Evolutionary conservation across 2,888 invertebrate species (phyloP).

Genomic region (Dexiosoma caninum): DNA sequence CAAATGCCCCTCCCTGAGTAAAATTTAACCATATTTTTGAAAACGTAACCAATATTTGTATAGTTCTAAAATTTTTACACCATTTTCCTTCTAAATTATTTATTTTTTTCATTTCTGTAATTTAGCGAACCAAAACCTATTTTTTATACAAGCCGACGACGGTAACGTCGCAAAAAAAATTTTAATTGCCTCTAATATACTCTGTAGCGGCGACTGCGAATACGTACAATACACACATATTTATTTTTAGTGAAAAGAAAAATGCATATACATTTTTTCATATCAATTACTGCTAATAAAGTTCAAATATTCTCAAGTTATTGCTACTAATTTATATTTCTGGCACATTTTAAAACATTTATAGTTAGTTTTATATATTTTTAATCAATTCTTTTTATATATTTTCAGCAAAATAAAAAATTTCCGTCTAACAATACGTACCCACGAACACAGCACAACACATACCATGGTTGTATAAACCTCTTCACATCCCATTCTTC

Average conservation of each 20-base stretch:
- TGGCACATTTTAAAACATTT: background rate
- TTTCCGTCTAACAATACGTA: constrained; percentile 58
- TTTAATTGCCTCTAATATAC: constrained; percentile 45
- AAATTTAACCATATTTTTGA: background rate
- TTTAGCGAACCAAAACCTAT: constrained; percentile 36
- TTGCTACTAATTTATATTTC: background rate
- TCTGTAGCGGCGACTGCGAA: constrained; percentile 46
- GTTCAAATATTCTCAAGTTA: background rate
- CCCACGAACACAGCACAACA: constrained; percentile 63
- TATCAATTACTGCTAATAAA: constrained; percentile 6
- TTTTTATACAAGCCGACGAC: constrained; percentile 48
- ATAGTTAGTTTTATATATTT: constrained; percentile 4
- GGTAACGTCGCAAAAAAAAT: constrained; percentile 60
- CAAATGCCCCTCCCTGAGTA: constrained; percentile 56
- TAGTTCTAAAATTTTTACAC: background rate
- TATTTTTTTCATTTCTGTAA: background rate
- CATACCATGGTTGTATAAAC: constrained; percentile 56
- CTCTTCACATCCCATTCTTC: background rate
- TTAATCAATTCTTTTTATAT: constrained; percentile 36
- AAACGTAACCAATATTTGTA: background rate
- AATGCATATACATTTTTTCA: constrained; percentile 56
- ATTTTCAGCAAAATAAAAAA: constrained; percentile 54
- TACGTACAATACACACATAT: constrained; percentile 53
- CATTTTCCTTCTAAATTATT: background rate
- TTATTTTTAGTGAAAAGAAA: constrained; percentile 39